Evolutionary conservation across 2,888 invertebrate species (phyloP), one percentile per base, ranked within the genome.

Genomic region (Anaspis maculata): DNA sequence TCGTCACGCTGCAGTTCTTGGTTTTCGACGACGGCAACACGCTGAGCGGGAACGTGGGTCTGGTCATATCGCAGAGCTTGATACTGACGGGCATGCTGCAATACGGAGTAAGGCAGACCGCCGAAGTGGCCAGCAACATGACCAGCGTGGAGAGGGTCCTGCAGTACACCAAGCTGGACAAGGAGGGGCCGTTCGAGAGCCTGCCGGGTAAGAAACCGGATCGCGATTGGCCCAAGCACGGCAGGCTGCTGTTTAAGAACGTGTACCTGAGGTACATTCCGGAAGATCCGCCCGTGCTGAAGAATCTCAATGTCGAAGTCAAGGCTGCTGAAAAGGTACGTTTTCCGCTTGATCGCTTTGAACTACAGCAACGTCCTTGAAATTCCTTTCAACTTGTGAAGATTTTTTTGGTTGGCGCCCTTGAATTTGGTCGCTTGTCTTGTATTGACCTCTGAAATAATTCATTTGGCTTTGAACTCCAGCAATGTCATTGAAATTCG

Each of bases 61-160:
- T 85, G 28, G 81, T 80, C 1, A 71, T 85, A 40, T 79, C 82
- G 15, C 83, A 83, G 48, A 77, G 79, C 38, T 62, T 83, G 32
- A 77, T 81, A 46, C 57, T 88, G 38, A 83, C 84, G 33, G 86
- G 83, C 41, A 82, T 86, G 79, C 74, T 88, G 35, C 86, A 87
- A 57, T 79, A 80, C 66, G 85, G 84, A 5, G 77, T 88, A 41
- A 71, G 86, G 36, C 85, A 86, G 59, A 76, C 81, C 16, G 82
- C 88, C 0, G 88, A 88, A 56, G 76, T 77, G 14, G 69, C 80
- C 30, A 77, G 79, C n/a, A 79, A 82, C 51, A 83, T 83, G 82
- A 82, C 80, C 3, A 79, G 80, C 30, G 89, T 90, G 0, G 90
- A 90, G 59, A 70, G 90, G 30, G 77, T 90, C 2, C 59, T 84